phyloP scores from a whole-genome alignment of 2,888 invertebrate species.

The Lycocerus yunnanus region DNA sequence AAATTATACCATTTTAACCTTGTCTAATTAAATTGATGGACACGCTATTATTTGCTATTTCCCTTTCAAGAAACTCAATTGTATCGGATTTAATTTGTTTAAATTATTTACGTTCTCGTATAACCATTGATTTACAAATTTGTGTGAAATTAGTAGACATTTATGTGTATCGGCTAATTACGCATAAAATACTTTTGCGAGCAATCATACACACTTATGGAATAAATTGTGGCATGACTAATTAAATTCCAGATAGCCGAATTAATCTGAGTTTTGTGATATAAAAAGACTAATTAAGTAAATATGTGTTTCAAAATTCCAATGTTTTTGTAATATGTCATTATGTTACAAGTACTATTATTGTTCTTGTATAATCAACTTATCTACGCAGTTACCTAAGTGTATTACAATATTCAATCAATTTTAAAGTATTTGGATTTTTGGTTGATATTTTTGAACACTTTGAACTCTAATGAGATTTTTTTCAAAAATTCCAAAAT shows the following conservation, averaged over 20 bases:
- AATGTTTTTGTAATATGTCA: background rate
- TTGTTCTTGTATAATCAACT: background rate
- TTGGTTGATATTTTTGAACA: too few species aligned
- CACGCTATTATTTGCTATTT: background rate
- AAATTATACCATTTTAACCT: background rate
- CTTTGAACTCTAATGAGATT: too few species aligned
- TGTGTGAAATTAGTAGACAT: background rate
- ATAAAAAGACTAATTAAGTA: background rate
- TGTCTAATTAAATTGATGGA: background rate
- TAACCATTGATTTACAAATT: background rate
- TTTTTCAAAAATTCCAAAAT: too few species aligned
- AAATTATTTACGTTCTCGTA: background rate
- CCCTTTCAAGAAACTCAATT: background rate
- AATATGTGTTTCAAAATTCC: background rate
- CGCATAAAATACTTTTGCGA: background rate
- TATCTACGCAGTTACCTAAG: background rate
- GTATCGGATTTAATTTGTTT: background rate
- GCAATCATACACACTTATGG: background rate
- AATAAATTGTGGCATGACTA: background rate
- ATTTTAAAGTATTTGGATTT: background rate
- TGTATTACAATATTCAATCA: background rate
- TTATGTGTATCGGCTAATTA: background rate
- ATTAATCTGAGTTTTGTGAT: background rate
- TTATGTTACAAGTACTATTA: background rate
- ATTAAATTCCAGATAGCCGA: background rate